Base-by-base conservation (phyloP, 2,888 invertebrate genomes). In the Ophioninae sp. region DNA sequence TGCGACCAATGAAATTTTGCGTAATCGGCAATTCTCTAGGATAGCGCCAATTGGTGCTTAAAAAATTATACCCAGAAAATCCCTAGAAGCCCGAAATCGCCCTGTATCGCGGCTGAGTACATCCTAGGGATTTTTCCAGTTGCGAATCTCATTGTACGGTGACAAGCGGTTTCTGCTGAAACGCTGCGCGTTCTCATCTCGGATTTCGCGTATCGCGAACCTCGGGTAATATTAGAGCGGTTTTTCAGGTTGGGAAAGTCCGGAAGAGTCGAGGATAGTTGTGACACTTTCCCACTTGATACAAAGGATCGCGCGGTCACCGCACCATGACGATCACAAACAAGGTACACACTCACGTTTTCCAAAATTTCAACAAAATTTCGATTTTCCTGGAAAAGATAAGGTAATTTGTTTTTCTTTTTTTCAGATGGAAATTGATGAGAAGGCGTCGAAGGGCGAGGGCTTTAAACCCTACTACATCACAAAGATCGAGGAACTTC, bases 401-500 rank as follows among this genome's bases (percentile, higher is more conserved):
- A 58, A 71, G 71, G 6, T 2, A 17, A 3, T 51, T 6, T 51
- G 13, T 17, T 6, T 2, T 13, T 51, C 13, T 5, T 51, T 13
- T 17, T 51, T 77, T 84, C 88, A 95, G 95, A 96, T 96, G 96
- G 96, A 96, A 86, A 95, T 96, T 83, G 96, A 96, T 93, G 94
- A 94, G 23, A 93, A 93, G 93, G 85, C 93, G 92, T 68, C 92
- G 2, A 96, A 96, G 91, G 97, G 97, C 8, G 98, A 98, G 92
- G 98, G 98, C 0, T 97, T 99, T 91, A 96, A 98, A 85, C 97
- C 98, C 0, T 99, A 99, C 93, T 99, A 99, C 92, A 97, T 98
- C 88, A 98, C 98, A 72, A 99, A 99, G 94, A 99, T 99, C 85
- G 99, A 99, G 93, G 99, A 99, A 93, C 94, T 99, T 30, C 98